Evolutionary conservation across 2,888 invertebrate genomes (phyloP).

Genomic region (Tipula confusa): DNA sequence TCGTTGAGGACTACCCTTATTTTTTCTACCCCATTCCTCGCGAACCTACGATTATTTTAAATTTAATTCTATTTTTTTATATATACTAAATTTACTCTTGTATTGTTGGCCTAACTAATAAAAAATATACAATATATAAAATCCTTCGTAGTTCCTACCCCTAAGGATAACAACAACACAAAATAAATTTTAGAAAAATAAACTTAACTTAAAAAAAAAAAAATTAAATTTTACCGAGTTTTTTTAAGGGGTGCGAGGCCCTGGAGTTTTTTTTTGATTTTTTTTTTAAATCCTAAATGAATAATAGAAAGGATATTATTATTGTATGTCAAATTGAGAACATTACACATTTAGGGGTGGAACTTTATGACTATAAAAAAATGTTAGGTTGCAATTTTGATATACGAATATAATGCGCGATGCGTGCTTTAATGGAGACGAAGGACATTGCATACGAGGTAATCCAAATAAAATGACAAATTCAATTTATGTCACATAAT

Average conservation of each 20-base stretch:
- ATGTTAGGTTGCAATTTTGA: neutral
- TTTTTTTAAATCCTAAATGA: neutral
- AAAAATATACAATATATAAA: neutral
- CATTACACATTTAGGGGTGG: neutral
- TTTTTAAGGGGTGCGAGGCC: neutral
- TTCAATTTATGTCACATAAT: neutral
- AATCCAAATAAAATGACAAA: neutral
- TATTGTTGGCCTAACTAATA: neutral
- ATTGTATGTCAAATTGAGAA: neutral
- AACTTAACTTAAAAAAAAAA: slow-evolving; percentile 20
- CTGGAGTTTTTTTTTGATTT: neutral
- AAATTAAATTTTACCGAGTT: neutral
- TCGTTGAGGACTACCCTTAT: neutral
- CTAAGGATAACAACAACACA: neutral
- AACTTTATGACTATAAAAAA: neutral
- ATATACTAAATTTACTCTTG: neutral
- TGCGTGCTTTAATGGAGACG: neutral
- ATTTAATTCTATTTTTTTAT: neutral
- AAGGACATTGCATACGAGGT: neutral
- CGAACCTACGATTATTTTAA: neutral
- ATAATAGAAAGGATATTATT: slow-evolving; percentile 12
- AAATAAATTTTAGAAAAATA: neutral
- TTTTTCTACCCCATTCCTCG: neutral
- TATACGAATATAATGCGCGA: neutral
- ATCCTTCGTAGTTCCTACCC: neutral